Evolutionary conservation across 2,888 invertebrate genomes (phyloP), one percentile per base, ranked within the genome.

Genomic region (Drosophila ezoana): DNA sequence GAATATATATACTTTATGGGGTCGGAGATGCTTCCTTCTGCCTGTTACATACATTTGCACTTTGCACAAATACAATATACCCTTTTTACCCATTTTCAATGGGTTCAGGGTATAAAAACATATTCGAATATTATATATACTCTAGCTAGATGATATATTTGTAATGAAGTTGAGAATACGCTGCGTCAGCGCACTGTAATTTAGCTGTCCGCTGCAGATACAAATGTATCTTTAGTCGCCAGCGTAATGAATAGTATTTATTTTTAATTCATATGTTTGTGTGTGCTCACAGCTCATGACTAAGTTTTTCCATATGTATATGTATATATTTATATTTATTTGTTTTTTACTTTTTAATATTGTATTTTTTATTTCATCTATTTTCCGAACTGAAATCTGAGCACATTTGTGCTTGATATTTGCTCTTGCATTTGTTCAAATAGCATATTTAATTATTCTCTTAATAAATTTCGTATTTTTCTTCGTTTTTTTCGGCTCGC

Each of bases 211-310:
- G 62, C 59, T 48, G 66, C 52, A 67, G 62, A 67, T 60, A 60
- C 47, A 68, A 72, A 64, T 67, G 44, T 48, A 43, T 58, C 49
- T 69, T 49, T 44, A 33, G 44, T 4, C 64, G 40, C 40, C 2
- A n/a, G 33, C 51, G 44, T 81, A 86, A 81, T 86, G 80, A 80
- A 76, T 76, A 62, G 75, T 71, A 74, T 82, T 82, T 84, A 78
- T 73, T 79, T 81, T 77, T 76, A 81, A 82, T 84, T 69, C 73
- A 72, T 68, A 72, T 72, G 48, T 67, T 76, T 74, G 28, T 28
- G 8, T 74, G 28, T 28, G 8, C n/a, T 18, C 23, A 47, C 41
- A 57, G 41, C 52, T 43, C 11, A 41, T 38, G 48, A 45, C 37
- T 38, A 59, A 54, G 10, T 23, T 38, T 28, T 49, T 16, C n/a